These are phyloP conservation scores for Oegoconia quadripuncta DNA, from an alignment of 2,888 invertebrate genomes.

Conservation along the genomic window DNA sequence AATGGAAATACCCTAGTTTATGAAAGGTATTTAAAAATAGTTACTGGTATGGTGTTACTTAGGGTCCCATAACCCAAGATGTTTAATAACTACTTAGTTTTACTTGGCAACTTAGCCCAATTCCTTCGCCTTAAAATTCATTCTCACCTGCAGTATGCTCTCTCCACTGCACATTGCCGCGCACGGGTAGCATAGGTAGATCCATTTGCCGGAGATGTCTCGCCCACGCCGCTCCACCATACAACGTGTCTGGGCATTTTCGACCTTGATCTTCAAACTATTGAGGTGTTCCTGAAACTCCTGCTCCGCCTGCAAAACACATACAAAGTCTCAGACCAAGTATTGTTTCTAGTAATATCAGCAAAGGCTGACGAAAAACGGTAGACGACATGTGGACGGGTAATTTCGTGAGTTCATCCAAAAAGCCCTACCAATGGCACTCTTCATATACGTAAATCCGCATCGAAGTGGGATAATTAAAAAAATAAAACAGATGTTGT, in stretches of 20 bases:
- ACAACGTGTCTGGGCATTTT: conserved; percentile 58
- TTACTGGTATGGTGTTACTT: no score
- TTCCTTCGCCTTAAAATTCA: not conserved
- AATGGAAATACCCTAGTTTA: no score
- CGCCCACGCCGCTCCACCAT: conserved; percentile 71
- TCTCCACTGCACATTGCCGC: conserved; percentile 71
- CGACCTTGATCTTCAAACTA: conserved; percentile 65
- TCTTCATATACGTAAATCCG: not conserved
- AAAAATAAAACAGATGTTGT: conserved; percentile 46
- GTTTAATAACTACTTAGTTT: no score
- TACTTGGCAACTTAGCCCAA: not conserved
- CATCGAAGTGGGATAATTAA: conserved; percentile 25
- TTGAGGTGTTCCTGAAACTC: conserved; percentile 65
- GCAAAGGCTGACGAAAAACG: not conserved
- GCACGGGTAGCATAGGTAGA: conserved; percentile 75
- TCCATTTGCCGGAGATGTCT: conserved; percentile 65
- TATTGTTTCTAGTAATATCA: not conserved
- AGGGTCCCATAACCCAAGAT: no score
- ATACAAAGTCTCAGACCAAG: not conserved
- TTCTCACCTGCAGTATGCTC: conserved; percentile 56
- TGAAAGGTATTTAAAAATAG: no score
- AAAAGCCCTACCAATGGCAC: no score
- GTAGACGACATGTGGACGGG: not conserved
- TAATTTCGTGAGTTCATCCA: not conserved
- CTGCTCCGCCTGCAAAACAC: conserved; percentile 52